Evolutionary conservation across 2,888 invertebrate species (phyloP).

Genomic region (Halictus quadricinctus): DNA sequence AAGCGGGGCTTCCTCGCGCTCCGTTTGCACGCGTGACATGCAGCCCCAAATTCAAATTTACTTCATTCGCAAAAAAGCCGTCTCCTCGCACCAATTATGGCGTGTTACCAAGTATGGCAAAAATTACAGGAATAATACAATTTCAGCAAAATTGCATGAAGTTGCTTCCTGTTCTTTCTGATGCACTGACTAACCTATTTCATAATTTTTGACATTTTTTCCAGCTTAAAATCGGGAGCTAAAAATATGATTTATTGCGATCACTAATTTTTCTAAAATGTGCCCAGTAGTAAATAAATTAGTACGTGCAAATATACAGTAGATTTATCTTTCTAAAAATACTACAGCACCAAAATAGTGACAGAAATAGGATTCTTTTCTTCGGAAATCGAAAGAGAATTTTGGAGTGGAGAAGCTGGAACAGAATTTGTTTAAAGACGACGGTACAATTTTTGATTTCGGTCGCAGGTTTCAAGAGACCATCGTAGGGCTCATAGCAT

Average conservation of each 20-base stretch:
- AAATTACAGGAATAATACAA: not conserved
- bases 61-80: not conserved
- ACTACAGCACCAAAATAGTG: not conserved
- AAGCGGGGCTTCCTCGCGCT: slow-evolving; percentile 72
- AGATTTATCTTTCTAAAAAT: not conserved
- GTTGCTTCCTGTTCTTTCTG: too few species aligned
- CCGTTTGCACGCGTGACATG: slow-evolving; percentile 27
- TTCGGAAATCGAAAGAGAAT: too few species aligned
- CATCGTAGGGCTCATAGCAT: not conserved
- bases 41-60: not conserved
- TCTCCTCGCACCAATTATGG: not conserved
- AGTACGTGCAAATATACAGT: too few species aligned
- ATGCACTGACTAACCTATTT: too few species aligned
- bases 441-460: not conserved
- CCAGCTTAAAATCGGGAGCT: too few species aligned
- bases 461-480: not conserved
- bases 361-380: too few species aligned
- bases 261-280: too few species aligned
- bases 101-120: not conserved
- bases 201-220: too few species aligned
- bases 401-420: too few species aligned
- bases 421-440: not conserved
- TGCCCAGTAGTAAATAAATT: too few species aligned
- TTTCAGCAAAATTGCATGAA: not conserved
- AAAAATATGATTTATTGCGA: too few species aligned